These are phyloP conservation scores for Pygoscelis antarcticus DNA, from an alignment of 2,113 vertebrate genomes.

Conservation along the genomic window DNA sequence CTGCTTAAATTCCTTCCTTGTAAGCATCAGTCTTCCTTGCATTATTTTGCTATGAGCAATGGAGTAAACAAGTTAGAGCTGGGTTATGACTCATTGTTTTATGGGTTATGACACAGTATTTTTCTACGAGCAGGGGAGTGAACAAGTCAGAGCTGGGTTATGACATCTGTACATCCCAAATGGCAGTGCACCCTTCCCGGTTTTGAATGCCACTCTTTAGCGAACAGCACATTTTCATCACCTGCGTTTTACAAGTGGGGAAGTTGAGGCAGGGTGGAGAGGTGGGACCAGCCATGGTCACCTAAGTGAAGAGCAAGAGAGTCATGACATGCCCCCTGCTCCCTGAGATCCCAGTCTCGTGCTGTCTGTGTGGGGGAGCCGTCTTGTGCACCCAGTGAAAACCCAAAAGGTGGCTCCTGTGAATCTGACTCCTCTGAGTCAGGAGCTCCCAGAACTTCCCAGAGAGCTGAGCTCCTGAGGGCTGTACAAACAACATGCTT, in stretches of 20 bases:
- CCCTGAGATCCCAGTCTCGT: background rate
- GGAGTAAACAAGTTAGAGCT: constrained; percentile 23
- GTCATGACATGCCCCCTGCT: rapidly evolving
- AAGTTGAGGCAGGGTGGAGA: background rate
- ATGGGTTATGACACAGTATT: constrained; percentile 2
- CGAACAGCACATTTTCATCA: background rate
- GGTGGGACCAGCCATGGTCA: background rate
- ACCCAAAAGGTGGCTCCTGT: background rate
- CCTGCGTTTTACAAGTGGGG: background rate
- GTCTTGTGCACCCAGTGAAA: background rate
- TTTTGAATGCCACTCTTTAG: background rate
- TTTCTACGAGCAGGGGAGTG: background rate
- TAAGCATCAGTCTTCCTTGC: background rate
- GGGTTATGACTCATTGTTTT: constrained; percentile 22
- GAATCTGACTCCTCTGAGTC: background rate
- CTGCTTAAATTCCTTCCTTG: background rate
- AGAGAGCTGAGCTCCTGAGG: background rate
- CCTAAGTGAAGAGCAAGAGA: rapidly evolving
- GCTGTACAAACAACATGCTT: background rate
- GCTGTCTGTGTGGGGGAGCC: rapidly evolving
- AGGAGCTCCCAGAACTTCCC: background rate
- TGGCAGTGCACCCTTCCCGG: background rate
- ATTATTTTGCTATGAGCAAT: background rate
- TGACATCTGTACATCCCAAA: background rate
- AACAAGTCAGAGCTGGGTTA: background rate